A percentile compares a stretch with the other conserved stretches of the same genome.
Evolutionary conservation across 2,888 invertebrate genomes (phyloP).

Genomic region (Neoascia interrupta): DNA sequence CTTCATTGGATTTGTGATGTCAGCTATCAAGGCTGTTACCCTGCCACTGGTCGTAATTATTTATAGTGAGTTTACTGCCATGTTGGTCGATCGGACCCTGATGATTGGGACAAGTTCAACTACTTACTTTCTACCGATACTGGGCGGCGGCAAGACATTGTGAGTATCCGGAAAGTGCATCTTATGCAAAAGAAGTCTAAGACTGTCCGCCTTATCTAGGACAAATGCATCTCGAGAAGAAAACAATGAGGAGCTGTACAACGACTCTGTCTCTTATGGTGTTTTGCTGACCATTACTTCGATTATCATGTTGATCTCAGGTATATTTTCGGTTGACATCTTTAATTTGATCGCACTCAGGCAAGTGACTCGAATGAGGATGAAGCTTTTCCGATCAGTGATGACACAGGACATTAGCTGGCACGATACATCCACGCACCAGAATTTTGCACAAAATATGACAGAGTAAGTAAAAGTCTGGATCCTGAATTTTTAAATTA

Average conservation of each 20-base stretch:
- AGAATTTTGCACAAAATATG: slow-evolving; percentile 87
- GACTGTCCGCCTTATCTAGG: too few species aligned
- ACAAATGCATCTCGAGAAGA: slow-evolving; percentile 82
- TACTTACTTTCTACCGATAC: slow-evolving; percentile 82
- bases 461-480: slow-evolving; percentile 83
- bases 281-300: slow-evolving; percentile 83
- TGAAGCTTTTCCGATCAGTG: slow-evolving; percentile 83
- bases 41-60: slow-evolving; percentile 86
- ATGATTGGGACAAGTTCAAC: slow-evolving; percentile 82
- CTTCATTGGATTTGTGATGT: slow-evolving; percentile 82
- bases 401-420: slow-evolving; percentile 87
- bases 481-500: background rate
- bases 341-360: slow-evolving; percentile 85
- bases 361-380: slow-evolving; percentile 84
- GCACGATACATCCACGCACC: slow-evolving; percentile 86
- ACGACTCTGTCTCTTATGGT: slow-evolving; percentile 85
- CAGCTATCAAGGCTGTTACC: slow-evolving; percentile 83
- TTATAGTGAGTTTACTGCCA: slow-evolving; percentile 87
- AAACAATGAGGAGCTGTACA: slow-evolving; percentile 83
- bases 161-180: slow-evolving; percentile 74
- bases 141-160: slow-evolving; percentile 85
- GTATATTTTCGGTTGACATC: slow-evolving; percentile 84
- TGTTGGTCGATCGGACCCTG: slow-evolving; percentile 85
- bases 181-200: background rate
- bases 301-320: slow-evolving; percentile 83